phyloP scores from a whole-genome alignment of 2,888 invertebrate genomes.

The Epistrophella euchroma region DNA sequence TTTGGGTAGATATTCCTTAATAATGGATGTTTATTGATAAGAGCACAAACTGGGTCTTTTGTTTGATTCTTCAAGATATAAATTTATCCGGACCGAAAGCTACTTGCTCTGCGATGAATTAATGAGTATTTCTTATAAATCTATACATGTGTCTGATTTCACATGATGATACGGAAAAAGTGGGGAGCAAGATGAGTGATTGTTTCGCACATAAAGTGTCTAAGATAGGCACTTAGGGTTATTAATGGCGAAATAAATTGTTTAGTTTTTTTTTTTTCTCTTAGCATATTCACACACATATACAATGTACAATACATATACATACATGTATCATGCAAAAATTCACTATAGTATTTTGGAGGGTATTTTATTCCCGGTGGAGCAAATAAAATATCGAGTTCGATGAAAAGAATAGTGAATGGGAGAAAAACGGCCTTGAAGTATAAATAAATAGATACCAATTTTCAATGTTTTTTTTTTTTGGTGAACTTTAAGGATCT shows the following conservation, averaged over 20 bases:
- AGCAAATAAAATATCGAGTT: too few relatives aligned
- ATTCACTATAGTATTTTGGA: not conserved
- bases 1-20: slow-evolving; percentile 15
- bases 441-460: too few relatives aligned
- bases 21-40: slow-evolving; percentile 50
- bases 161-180: slow-evolving; percentile 38
- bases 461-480: too few relatives aligned
- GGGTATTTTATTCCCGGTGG: not conserved
- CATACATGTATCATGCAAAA: not conserved
- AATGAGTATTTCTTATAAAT: slow-evolving; percentile 44
- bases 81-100: not conserved
- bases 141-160: slow-evolving; percentile 15
- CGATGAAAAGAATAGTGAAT: too few relatives aligned
- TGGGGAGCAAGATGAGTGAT: slow-evolving; percentile 48
- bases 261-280: not conserved
- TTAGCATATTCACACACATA: too few relatives aligned
- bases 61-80: slow-evolving; percentile 13
- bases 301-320: not conserved
- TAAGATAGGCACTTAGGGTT: slow-evolving; percentile 57
- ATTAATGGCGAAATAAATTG: slow-evolving; percentile 44
- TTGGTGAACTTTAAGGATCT: too few relatives aligned
- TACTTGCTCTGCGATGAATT: slow-evolving; percentile 13
- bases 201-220: slow-evolving; percentile 64
- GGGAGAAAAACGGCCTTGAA: too few relatives aligned
- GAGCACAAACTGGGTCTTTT: slow-evolving; percentile 11